Base-by-base conservation (phyloP, 1,140 invertebrate species). In the Hermatobates lingyangjiaoensis region DNA sequence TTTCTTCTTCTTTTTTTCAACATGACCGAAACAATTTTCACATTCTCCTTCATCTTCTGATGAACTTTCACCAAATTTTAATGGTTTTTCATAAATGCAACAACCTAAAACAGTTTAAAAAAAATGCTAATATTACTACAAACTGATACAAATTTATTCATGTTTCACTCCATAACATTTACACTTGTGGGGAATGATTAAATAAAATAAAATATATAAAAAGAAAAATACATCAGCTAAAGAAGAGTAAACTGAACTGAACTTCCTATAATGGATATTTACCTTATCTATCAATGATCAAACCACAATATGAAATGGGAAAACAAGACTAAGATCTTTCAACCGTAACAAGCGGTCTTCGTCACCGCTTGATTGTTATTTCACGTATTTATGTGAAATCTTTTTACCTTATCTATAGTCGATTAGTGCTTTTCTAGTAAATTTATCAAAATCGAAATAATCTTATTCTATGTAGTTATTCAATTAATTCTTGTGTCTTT, bases 21-120 rank as follows among this genome's bases (percentile, higher is more conserved):
- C 81, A 62, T 85, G 82, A 0, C 86, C 85, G 64, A 80, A 79
- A 64, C 85, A 88, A 62, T 87, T 77, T 59, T 88, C 85, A 64
- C 85, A 88, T 62, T 90, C 86, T 56, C 84, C 81, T 20, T 80
- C 81, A 50, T 76, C 77, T 44, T 79, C 74, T 38, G 81, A 80
- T 0, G 81, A 82, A 52, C 82, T 87, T 63, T 89, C 85, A 38
- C 74, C 85, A 68, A 90, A 89, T 23, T 70, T 71, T 58, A 71
- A 72, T 26, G 81, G 83, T 64, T 89, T 90, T 58, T 80, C 78
- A 63, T 85, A 90, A 62, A 90, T 86, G 64, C 87, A 91, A 65
- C 87, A 90, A 70, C 84, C 85, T 88, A 55, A 46, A 62, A 59
- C 60, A 61, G 59, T 59, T 57, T 57, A 55, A 52, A 50, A 52